These are phyloP conservation scores for Gasterosteus aculeatus DNA, from an alignment of 2,113 vertebrate species.

Conservation along the genomic window DNA sequence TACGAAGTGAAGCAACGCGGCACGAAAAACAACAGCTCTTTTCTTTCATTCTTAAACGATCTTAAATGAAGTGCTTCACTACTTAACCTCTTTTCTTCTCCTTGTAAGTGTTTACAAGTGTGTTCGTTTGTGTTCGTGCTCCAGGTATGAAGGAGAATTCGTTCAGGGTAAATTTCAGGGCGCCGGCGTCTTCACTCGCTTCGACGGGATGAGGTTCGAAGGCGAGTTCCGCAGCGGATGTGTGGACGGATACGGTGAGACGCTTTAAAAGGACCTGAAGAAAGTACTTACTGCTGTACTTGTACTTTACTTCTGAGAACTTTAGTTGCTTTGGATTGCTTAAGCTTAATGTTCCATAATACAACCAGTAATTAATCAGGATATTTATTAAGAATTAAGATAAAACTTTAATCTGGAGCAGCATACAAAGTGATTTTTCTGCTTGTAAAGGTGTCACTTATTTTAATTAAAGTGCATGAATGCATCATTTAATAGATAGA, in stretches of 20 bases:
- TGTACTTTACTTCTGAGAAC: too few species aligned
- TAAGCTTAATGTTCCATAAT: background rate
- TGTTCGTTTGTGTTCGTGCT: background rate
- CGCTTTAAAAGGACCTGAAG: too few species aligned
- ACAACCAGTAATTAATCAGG: background rate
- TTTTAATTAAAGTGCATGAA: too few species aligned
- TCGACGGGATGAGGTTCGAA: conserved; percentile 95
- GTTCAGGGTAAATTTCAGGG: conserved; percentile 97
- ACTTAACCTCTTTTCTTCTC: background rate
- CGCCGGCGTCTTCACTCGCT: conserved; percentile 90
- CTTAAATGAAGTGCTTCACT: background rate
- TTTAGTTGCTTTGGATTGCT: background rate
- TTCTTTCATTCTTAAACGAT: background rate
- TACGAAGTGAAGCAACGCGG: background rate
- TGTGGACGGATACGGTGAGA: conserved; percentile 92
- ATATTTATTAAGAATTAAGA: background rate
- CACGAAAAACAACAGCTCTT: background rate
- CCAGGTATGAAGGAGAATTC: conserved; percentile 97
- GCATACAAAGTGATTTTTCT: background rate
- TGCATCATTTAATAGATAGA: background rate
- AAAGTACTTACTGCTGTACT: too few species aligned
- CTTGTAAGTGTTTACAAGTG: background rate
- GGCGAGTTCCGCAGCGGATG: conserved; percentile 97
- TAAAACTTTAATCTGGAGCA: background rate
- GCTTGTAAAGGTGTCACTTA: background rate